Evolutionary conservation across 2,113 vertebrate species (phyloP), one percentile per base, ranked within the genome.

Genomic region (Orcinus orca): DNA sequence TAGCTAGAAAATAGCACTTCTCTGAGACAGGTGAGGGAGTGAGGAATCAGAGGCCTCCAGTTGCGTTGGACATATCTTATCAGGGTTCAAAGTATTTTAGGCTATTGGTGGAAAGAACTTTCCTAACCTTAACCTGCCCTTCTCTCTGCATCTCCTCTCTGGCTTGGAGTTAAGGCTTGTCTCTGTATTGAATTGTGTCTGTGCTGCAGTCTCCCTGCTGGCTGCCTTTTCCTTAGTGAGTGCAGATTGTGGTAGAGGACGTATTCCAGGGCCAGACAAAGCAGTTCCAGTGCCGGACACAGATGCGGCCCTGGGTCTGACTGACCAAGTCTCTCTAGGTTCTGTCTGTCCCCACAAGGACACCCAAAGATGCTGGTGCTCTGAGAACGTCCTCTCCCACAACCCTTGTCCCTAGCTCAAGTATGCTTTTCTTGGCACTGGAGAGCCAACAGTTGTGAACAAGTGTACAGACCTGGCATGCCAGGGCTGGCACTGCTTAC

Each of bases 361-460:
- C 95, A 65, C 65, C 67, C 82, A 84, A 79, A 36, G 95, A 82
- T 60, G 47, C 90, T 82, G 20, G 76, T 87, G 76, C 84, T 96
- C 93, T 50, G 76, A 62, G 63, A 11, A 41, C 5, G 81, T 81
- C 84, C 68, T 98, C 74, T 60, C 44, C 79, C 25, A 4, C 55
- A 0, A 44, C 21, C 79, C 86, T 41, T 44, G 58, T 90, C 20
- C 79, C 53, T 76, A 53, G n/a, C 80, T 96, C 94, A 87, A 98
- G 97, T 80, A 63, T 58, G 96, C 90, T 76, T 93, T 98, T 98
- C 97, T 97, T 99, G 99, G 98, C 99, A 98, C 36, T 0, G 25
- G 47, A 82, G 96, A 94, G 97, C 98, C 99, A 98, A 98, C 98
- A 99, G 98, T 98, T 99, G 98, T 98, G 98, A 98, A 96, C 89